Evolutionary conservation across 1,140 invertebrate genomes (phyloP).

Genomic region (Drosophila melanogaster): Release_6_plus_ISO1_MT NT_033777.3:19116501-19117000

Average conservation of each 20-base stretch:
- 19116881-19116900: background rate
- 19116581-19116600: background rate
- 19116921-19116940: background rate
- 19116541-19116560: conserved; percentile 18
- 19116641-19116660: too few relatives aligned
- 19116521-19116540: conserved; percentile 37
- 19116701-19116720: too few relatives aligned
- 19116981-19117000: background rate
- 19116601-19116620: background rate
- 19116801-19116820: too few relatives aligned
- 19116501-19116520: conserved; percentile 20
- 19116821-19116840: background rate
- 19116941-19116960: background rate
- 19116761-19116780: too few relatives aligned
- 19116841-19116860: background rate
- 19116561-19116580: conserved; percentile 26
- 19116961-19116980: too few relatives aligned
- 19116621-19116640: too few relatives aligned
- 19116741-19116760: too few relatives aligned
- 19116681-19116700: too few relatives aligned
- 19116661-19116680: too few relatives aligned
- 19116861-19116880: background rate
- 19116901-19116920: background rate
- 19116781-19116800: too few relatives aligned
- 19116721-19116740: too few relatives aligned